These are phyloP conservation scores for Limnephilus marmoratus DNA, from an alignment of 2,888 invertebrate species.

Conservation along the genomic window DNA sequence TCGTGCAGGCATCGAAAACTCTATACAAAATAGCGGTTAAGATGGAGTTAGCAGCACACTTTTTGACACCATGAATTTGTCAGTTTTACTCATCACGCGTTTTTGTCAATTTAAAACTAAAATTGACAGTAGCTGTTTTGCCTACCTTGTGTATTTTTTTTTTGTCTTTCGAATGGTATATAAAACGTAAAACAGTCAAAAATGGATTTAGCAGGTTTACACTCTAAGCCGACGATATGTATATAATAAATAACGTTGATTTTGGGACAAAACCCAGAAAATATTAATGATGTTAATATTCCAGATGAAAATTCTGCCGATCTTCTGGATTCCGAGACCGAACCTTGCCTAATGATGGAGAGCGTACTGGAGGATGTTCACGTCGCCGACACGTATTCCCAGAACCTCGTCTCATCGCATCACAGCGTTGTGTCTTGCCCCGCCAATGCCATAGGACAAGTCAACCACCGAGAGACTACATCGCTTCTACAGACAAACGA, in stretches of 20 bases:
- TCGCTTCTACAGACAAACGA: conserved; percentile 45
- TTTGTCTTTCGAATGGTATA: too few species aligned
- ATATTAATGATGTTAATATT: conserved; percentile 41
- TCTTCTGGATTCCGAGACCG: conserved; percentile 88
- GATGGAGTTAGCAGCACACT: too few species aligned
- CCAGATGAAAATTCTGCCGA: conserved; percentile 86
- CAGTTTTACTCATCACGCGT: too few species aligned
- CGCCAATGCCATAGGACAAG: conserved; percentile 67
- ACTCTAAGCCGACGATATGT: too few species aligned
- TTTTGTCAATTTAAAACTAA: too few species aligned
- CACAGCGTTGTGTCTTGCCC: conserved; percentile 74
- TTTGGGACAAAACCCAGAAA: neutral
- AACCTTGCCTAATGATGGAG: conserved; percentile 89
- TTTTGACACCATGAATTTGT: too few species aligned
- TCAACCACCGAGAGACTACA: conserved; percentile 65
- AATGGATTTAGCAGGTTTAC: too few species aligned
- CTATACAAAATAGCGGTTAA: too few species aligned
- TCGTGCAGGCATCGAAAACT: too few species aligned
- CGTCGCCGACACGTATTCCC: conserved; percentile 81
- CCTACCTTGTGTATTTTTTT: too few species aligned
- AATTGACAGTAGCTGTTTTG: too few species aligned
- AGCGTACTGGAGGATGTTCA: conserved; percentile 83
- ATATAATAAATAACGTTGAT: neutral
- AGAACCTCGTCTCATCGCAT: conserved; percentile 82
- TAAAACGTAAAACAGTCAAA: too few species aligned